Percentiles rank a stretch among this genome's conserved stretches.
Conservation (phyloP, 1,140 invertebrate species). For the Danaus melanippus region DNA sequence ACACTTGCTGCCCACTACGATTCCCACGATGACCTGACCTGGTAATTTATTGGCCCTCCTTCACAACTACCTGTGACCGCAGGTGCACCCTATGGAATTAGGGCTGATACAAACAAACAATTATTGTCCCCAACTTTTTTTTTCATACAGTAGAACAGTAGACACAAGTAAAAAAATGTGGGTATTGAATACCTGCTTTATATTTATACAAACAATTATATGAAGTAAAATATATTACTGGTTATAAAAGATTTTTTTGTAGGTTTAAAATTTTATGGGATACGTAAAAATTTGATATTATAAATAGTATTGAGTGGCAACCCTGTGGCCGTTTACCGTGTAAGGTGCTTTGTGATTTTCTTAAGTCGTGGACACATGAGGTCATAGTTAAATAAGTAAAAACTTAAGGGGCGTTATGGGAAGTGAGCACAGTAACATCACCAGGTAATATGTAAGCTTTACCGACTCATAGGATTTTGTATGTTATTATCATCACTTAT, state of each 20-base stretch:
- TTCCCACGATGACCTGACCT: slow-evolving; percentile 66
- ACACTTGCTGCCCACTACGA: slow-evolving; percentile 39
- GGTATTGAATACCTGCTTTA: no score
- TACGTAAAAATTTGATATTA: no score
- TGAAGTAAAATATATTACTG: no score
- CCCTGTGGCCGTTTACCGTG: slow-evolving; percentile 42
- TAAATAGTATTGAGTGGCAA: slow-evolving; percentile 17
- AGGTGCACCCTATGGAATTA: slow-evolving; percentile 58
- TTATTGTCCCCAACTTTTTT: no score
- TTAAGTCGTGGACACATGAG: slow-evolving; percentile 70
- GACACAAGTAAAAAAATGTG: no score
- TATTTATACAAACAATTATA: no score
- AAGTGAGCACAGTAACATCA: slow-evolving; percentile 70
- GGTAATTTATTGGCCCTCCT: slow-evolving; percentile 61
- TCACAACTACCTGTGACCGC: slow-evolving; percentile 56
- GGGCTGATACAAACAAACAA: slow-evolving; percentile 32
- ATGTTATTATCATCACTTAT: slow-evolving; percentile 31
- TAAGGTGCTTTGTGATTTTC: slow-evolving; percentile 62
- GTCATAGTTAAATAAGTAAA: slow-evolving; percentile 71
- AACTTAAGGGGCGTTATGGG: slow-evolving; percentile 72
- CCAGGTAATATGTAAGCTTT: slow-evolving; percentile 58
- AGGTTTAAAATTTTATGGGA: no score
- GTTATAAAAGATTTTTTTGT: no score
- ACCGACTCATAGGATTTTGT: slow-evolving; percentile 54
- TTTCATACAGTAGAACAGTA: no score